These are phyloP conservation scores for Agrenia bidenticulata DNA, from an alignment of 2,888 invertebrate species.

Conservation along the genomic window DNA sequence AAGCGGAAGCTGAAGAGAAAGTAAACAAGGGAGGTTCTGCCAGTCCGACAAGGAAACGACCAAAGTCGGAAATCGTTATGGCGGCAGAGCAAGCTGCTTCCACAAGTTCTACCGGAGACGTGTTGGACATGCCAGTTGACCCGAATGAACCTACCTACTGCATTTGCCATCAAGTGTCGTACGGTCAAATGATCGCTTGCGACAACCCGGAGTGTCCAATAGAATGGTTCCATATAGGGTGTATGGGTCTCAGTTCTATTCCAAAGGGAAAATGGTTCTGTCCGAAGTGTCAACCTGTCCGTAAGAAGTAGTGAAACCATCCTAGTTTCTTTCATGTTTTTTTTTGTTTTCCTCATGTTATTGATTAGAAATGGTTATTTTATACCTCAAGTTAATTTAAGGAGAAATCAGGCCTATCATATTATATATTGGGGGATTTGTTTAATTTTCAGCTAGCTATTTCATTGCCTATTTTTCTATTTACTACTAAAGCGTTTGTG, in stretches of 20 bases:
- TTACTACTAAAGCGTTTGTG: too few species aligned
- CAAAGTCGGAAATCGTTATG: conserved; percentile 52
- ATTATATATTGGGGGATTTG: too few species aligned
- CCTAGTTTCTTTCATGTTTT: too few species aligned
- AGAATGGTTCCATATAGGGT: conserved; percentile 96
- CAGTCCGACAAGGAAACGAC: conserved; percentile 50
- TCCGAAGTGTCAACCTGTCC: conserved; percentile 75
- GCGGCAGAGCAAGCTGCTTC: conserved; percentile 55
- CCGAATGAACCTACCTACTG: conserved; percentile 99
- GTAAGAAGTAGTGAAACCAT: conserved; percentile 78
- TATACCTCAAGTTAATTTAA: too few species aligned
- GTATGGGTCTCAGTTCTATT: conserved; percentile 84
- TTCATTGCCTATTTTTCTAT: too few species aligned
- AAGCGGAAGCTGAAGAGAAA: conserved; percentile 41
- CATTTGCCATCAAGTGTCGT: conserved; percentile 93
- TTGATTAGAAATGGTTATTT: too few species aligned
- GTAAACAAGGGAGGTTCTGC: conserved; percentile 45
- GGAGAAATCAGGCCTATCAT: too few species aligned
- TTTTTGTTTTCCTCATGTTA: too few species aligned
- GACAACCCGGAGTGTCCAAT: conserved; percentile 89
- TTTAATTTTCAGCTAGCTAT: too few species aligned
- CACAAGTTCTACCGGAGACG: conserved; percentile 71
- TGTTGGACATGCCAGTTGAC: conserved; percentile 68
- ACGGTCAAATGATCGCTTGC: conserved; percentile 96
- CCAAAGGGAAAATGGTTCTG: conserved; percentile 97